Evolutionary conservation across 2,113 vertebrate species (phyloP), one percentile per base, ranked within the genome.

Genomic region (Carlito syrichta): DNA sequence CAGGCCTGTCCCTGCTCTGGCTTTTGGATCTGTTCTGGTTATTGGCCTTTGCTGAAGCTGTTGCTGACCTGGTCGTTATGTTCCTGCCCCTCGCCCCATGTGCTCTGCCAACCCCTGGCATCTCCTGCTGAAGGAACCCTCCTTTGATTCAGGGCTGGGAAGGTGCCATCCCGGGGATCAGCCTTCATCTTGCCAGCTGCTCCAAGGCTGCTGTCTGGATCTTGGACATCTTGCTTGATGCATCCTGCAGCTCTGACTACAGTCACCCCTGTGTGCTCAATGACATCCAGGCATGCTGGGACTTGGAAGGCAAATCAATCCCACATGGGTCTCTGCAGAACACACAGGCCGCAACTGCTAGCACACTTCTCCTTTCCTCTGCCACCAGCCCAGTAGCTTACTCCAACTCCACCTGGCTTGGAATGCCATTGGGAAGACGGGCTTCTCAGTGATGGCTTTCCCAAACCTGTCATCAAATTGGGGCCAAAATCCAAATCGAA

Each of bases 261-360:
- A 1, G 11, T 30, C 23, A 1, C 10, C 40, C 30, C 91, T 9
- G 2, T 0, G 1, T 22, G 5, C 19, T 6, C 1, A 63, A 40
- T 19, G 40, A 11, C 35, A 32, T 1, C 25, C 14, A 0, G 73
- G 20, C 10, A 1, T 1, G 2, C 20, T 0, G 3, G 10, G 11
- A 52, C 40, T 16, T 2, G 23, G 54, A n/a, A 74, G 74, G 23
- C 5, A 17, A 19, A 17, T 19, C 4, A 7, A 25, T 71, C 66
- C 62, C 68, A 12, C 45, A 50, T 13, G 3, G 17, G 12, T 9
- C 30, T 43, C 23, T 74, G 20, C 16, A 17, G 43, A 50, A 19
- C 48, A 9, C 12, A 20, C 14, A 6, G 32, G 8, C 0, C 17
- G 79, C 58, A 77, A 86, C 48, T 40, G 27, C 40, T 7, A 1